These are phyloP conservation scores for Xanthia icteritia DNA, from an alignment of 2,888 invertebrate genomes.

Conservation along the genomic window DNA sequence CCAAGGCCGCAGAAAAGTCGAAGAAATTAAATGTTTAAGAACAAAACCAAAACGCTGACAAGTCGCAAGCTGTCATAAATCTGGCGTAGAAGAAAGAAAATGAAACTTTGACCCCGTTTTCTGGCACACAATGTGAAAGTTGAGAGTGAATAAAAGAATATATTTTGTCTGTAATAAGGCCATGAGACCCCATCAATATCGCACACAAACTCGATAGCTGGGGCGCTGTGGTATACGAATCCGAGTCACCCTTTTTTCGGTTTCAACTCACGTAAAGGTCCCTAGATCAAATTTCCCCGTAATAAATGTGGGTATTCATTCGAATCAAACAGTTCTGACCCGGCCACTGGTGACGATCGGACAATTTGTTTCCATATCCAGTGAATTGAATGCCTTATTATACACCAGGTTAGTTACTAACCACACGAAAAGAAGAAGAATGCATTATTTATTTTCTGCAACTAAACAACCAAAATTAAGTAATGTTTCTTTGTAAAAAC, in stretches of 20 bases:
- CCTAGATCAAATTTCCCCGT: constrained; percentile 75
- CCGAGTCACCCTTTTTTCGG: constrained; percentile 51
- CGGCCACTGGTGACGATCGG: constrained; percentile 42
- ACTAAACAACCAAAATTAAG: not conserved
- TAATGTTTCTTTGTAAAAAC: not conserved
- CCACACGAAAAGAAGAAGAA: too few relatives aligned
- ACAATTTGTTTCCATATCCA: constrained; percentile 53
- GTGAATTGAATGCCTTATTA: not conserved
- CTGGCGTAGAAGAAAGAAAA: constrained; percentile 10
- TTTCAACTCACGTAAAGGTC: constrained; percentile 78
- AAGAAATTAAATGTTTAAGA: constrained; percentile 7
- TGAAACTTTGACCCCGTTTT: constrained; percentile 15
- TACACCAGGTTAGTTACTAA: too few relatives aligned
- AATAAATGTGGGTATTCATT: constrained; percentile 78
- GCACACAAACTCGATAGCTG: constrained; percentile 50
- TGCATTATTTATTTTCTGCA: constrained; percentile 2
- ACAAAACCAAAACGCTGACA: constrained; percentile 17
- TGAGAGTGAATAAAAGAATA: constrained; percentile 50
- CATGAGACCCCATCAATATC: constrained; percentile 57
- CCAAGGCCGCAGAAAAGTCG: not conserved
- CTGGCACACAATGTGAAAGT: constrained; percentile 33
- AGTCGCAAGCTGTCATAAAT: constrained; percentile 28
- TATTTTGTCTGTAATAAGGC: constrained; percentile 41
- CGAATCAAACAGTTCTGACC: constrained; percentile 72
- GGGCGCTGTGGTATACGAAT: constrained; percentile 33